phyloP scores from a whole-genome alignment of 2,888 invertebrate genomes.

The Lymantria dispar region DNA sequence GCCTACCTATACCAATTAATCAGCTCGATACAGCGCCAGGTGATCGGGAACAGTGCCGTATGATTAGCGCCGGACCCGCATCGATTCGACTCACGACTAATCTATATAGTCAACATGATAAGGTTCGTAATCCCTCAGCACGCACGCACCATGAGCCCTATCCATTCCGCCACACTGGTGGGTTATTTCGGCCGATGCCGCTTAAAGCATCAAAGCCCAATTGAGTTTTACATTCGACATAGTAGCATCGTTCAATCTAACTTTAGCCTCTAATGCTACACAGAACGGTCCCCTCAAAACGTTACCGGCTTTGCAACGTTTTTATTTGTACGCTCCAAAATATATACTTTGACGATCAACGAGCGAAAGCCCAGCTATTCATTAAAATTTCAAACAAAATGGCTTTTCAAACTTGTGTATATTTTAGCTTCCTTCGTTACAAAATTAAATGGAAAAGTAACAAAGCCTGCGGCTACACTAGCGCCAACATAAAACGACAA shows the following conservation, averaged over 20 bases:
- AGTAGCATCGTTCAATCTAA: constrained; percentile 66
- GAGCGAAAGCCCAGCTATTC: constrained; percentile 15
- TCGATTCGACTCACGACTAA: constrained; percentile 7
- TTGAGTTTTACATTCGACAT: constrained; percentile 73
- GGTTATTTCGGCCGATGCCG: constrained; percentile 64
- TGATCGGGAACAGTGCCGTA: constrained; percentile 71
- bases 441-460: constrained; percentile 22
- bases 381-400: constrained; percentile 20
- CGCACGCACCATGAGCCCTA: constrained; percentile 13
- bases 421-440: constrained; percentile 18
- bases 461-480: constrained; percentile 23
- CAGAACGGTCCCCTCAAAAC: constrained; percentile 32
- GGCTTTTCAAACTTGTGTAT: constrained; percentile 8
- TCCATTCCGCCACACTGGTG: constrained; percentile 41
- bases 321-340: constrained; percentile 25
- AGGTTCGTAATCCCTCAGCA: constrained; percentile 26
- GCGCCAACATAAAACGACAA: constrained; percentile 28
- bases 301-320: constrained; percentile 24
- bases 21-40: constrained; percentile 67
- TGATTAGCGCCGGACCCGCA: constrained; percentile 60
- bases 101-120: constrained; percentile 14
- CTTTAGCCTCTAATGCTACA: constrained; percentile 55
- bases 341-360: constrained; percentile 22
- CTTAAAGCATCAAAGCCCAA: constrained; percentile 75
- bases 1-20: constrained; percentile 64